A percentile compares a stretch with the other conserved stretches of the same genome.
These are phyloP conservation scores for Dysidea cf. avara DNA, from an alignment of 37 sponge, comb jelly and placozoan species.

Conservation along the genomic window DNA sequence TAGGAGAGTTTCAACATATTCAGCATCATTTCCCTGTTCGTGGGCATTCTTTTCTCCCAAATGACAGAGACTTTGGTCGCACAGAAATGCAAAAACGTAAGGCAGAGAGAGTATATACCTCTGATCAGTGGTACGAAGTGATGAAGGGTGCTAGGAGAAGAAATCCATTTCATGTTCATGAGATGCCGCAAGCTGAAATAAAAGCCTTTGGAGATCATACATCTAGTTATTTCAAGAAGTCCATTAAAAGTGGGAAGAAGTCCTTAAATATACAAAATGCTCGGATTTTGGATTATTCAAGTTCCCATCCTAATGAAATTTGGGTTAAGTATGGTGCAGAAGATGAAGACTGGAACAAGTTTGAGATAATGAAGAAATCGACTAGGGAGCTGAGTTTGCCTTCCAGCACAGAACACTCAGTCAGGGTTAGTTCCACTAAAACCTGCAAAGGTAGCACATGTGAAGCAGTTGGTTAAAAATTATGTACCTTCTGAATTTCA, in stretches of 20 bases:
- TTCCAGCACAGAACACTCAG: neutral
- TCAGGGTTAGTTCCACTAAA: neutral
- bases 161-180: conserved; percentile 3
- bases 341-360: neutral
- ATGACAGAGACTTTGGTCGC: conserved; percentile 12
- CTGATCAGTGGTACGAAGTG: conserved; percentile 3
- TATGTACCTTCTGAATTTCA: too few relatives aligned
- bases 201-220: neutral
- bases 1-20: neutral
- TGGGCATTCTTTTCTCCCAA: conserved; percentile 11
- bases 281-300: neutral
- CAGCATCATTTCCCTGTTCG: neutral
- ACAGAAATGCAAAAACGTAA: conserved; percentile 3
- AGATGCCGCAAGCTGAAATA: neutral
- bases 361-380: neutral
- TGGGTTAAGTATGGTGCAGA: neutral
- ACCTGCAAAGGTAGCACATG: neutral
- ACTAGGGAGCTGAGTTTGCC: neutral
- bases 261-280: neutral
- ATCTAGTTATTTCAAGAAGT: neutral
- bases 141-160: neutral
- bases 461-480: too few relatives aligned
- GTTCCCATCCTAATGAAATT: neutral
- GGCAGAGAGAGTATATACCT: neutral
- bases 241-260: neutral